Evolutionary conservation across 2,113 vertebrate species (phyloP).

Genomic region (Sylvia atricapilla): DNA sequence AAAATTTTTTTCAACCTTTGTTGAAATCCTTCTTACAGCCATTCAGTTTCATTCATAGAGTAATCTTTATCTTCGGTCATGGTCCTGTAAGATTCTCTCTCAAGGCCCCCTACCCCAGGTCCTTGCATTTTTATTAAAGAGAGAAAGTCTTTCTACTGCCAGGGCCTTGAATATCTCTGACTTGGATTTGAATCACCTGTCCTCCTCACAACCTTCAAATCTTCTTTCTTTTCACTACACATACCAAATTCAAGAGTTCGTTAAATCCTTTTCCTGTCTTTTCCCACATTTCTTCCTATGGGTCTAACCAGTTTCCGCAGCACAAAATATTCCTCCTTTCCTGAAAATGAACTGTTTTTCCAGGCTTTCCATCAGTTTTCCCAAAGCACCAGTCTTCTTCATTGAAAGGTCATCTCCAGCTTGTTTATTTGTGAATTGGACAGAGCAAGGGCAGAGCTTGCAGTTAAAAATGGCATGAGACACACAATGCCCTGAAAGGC

Average conservation of each 20-base stretch:
- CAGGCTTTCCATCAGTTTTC: background rate
- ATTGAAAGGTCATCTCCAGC: background rate
- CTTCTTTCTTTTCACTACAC: background rate
- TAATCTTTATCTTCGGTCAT: background rate
- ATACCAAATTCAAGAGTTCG: background rate
- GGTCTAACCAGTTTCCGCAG: background rate
- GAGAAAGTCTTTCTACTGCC: background rate
- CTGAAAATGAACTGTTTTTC: background rate
- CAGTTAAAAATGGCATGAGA: background rate
- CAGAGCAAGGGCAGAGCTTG: background rate
- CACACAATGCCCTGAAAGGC: no score
- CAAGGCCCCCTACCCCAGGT: accelerated
- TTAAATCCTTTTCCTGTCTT: background rate
- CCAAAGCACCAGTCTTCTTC: background rate
- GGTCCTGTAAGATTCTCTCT: background rate
- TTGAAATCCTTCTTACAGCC: background rate
- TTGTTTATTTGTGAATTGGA: background rate
- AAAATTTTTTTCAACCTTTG: background rate
- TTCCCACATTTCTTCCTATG: background rate
- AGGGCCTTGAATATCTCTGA: background rate
- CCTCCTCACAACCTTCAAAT: background rate
- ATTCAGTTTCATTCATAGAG: background rate
- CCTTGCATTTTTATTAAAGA: background rate
- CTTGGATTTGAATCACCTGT: background rate
- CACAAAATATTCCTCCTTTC: background rate